These are phyloP conservation scores for Chaetops frenatus DNA, from an alignment of 2,113 vertebrate genomes.

Conservation along the genomic window DNA sequence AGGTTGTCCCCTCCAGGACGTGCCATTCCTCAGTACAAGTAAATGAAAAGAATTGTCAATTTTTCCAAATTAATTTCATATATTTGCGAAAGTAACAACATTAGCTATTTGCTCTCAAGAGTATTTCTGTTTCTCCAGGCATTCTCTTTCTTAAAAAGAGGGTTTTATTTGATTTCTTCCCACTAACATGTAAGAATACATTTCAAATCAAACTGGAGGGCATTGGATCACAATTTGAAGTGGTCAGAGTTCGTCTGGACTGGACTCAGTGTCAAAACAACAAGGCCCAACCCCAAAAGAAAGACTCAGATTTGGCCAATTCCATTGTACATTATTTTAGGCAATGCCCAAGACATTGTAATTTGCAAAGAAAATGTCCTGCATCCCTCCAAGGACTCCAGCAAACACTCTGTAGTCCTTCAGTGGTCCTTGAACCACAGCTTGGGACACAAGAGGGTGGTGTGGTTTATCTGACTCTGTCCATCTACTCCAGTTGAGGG, in stretches of 20 bases:
- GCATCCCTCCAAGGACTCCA: neutral
- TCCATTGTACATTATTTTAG: neutral
- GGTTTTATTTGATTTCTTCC: conserved; percentile 22
- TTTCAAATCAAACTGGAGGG: conserved; percentile 25
- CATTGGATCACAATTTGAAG: neutral
- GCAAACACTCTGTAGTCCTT: neutral
- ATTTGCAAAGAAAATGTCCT: neutral
- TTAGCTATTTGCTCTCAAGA: neutral
- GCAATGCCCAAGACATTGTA: neutral
- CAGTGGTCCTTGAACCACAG: neutral
- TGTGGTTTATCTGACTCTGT: neutral
- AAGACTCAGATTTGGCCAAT: neutral
- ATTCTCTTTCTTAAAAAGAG: neutral
- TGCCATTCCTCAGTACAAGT: neutral
- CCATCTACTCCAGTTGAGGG: neutral
- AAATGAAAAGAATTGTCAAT: neutral
- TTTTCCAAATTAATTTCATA: neutral
- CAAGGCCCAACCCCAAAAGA: neutral
- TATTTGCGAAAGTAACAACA: neutral
- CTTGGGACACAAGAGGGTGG: neutral
- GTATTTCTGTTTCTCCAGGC: neutral
- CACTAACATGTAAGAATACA: conserved; percentile 18
- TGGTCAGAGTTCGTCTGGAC: neutral
- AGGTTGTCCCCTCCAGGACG: neutral
- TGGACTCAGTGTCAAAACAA: neutral